Conservation (phyloP, 2,888 invertebrate species). For the Elmis aenea region DNA sequence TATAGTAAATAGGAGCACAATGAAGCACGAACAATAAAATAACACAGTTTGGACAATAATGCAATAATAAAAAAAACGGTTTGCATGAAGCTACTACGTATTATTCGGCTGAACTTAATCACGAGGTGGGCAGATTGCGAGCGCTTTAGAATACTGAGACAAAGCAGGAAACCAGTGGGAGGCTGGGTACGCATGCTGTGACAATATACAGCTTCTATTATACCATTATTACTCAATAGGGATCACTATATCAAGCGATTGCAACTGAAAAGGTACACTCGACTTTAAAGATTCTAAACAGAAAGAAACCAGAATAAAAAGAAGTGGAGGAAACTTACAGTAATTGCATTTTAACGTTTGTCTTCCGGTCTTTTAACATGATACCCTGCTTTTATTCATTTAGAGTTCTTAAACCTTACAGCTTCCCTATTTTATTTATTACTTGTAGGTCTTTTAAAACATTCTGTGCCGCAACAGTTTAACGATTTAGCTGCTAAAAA, state of each 20-base stretch:
- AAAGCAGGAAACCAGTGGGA: conserved; percentile 42
- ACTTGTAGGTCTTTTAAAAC: no score
- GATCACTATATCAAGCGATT: conserved; percentile 42
- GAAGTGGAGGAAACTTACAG: conserved; percentile 39
- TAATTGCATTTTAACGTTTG: conserved; percentile 21
- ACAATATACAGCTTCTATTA: conserved; percentile 39
- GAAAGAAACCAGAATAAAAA: conserved; percentile 35
- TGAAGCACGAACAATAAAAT: conserved; percentile 36
- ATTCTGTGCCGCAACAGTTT: no score
- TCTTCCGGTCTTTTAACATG: conserved; percentile 22
- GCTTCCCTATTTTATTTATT: no score
- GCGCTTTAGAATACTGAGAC: conserved; percentile 40
- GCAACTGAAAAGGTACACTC: conserved; percentile 45
- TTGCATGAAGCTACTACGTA: conserved; percentile 32
- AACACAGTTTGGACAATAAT: conserved; percentile 37
- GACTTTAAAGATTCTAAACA: conserved; percentile 40
- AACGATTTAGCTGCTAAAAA: no score
- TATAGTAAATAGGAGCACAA: conserved; percentile 38
- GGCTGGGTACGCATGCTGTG: conserved; percentile 42
- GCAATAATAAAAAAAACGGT: conserved; percentile 33
- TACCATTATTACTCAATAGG: conserved; percentile 40
- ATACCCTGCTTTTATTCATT: conserved; percentile 18
- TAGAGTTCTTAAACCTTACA: no score
- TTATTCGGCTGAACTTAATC: conserved; percentile 32
- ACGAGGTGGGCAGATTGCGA: conserved; percentile 30